These are phyloP conservation scores for Morelia viridis DNA, from an alignment of 2,797 vertebrate species.

Conservation along the genomic window DNA sequence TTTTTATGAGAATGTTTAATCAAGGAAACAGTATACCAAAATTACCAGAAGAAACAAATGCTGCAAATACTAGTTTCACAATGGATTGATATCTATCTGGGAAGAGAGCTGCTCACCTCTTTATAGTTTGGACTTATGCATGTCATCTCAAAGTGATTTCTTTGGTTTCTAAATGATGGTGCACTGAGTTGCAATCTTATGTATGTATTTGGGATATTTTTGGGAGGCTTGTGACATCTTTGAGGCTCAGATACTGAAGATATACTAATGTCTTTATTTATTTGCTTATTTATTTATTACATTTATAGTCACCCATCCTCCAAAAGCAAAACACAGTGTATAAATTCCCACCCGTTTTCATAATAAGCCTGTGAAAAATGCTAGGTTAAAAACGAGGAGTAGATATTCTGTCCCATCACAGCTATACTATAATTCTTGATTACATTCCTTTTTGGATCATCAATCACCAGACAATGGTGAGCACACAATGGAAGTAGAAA, in stretches of 20 bases:
- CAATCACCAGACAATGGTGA: neutral
- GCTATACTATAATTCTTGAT: neutral
- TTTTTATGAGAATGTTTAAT: constrained; percentile 50
- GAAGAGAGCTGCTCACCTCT: constrained; percentile 2
- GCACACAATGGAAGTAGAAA: neutral
- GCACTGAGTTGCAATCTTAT: neutral
- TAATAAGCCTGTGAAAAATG: neutral
- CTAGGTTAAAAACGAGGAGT: neutral
- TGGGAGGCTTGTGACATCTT: neutral
- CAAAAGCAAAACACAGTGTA: neutral
- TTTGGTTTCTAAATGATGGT: neutral
- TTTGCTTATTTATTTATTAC: neutral
- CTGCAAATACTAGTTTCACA: constrained; percentile 25
- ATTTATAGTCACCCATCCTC: neutral
- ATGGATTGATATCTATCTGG: neutral
- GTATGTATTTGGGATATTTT: neutral
- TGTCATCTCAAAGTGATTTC: neutral
- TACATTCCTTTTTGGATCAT: neutral
- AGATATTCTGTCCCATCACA: neutral
- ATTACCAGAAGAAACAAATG: constrained; percentile 45
- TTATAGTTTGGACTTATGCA: neutral
- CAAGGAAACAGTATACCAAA: constrained; percentile 53
- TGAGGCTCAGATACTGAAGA: neutral
- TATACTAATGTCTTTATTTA: neutral
- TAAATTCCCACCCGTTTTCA: neutral